phyloP scores from a whole-genome alignment of 35 echinoderm and acorn worm species.

The Strongylocentrotus purpuratus region DNA sequence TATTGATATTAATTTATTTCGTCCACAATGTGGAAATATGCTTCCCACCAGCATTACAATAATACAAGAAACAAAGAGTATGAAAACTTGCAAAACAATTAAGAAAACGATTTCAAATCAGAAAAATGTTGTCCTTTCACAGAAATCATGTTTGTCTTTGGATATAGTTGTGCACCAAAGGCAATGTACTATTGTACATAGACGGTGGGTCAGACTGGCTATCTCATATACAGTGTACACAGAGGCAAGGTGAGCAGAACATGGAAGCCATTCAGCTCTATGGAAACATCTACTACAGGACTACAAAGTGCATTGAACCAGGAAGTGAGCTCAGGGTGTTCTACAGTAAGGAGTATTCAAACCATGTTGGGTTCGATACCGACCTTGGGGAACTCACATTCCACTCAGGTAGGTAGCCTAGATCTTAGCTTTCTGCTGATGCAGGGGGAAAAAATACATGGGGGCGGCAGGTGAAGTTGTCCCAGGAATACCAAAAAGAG shows the following conservation, averaged over 20 bases:
- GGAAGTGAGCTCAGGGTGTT: constrained; percentile 13
- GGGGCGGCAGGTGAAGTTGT: too few species aligned
- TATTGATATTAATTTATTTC: too few species aligned
- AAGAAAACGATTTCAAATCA: too few species aligned
- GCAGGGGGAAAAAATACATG: too few species aligned
- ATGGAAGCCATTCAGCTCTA: background rate
- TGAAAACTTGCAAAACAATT: too few species aligned
- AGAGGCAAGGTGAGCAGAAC: background rate
- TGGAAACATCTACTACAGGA: background rate
- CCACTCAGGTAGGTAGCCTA: background rate
- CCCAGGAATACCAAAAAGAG: too few species aligned
- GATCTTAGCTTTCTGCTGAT: too few species aligned
- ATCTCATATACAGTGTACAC: background rate
- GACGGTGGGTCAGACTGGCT: background rate
- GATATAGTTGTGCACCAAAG: background rate
- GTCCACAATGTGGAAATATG: too few species aligned
- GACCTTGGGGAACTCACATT: background rate
- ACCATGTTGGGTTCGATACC: background rate
- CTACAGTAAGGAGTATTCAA: background rate
- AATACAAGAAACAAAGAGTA: too few species aligned
- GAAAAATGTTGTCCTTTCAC: too few species aligned
- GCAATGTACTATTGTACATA: background rate
- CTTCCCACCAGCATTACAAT: too few species aligned
- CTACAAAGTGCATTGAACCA: constrained; percentile 12
- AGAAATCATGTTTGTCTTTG: background rate